Evolutionary conservation across 2,888 invertebrate genomes (phyloP), one percentile per base, ranked within the genome.

Genomic region (Clostera curtula): DNA sequence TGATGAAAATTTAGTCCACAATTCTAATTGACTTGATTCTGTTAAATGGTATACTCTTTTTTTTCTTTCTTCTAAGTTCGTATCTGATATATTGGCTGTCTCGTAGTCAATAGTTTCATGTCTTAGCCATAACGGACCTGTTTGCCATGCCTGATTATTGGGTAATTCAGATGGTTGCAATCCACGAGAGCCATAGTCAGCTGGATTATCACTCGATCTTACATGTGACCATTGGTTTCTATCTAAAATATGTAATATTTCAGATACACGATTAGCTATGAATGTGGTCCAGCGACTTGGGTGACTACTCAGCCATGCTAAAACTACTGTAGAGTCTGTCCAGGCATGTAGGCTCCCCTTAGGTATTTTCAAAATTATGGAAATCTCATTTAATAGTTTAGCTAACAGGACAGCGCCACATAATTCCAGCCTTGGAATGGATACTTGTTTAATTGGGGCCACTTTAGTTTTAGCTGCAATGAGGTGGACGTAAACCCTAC

Each of bases 111-210:
- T 20, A 5, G 1, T 19, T 3, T 27, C 15, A 2, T 19, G 7
- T 19, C 21, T 17, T 1, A 27, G 15, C 9, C 22, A 34, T 11
- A 18, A 9, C 8, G 36, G 41, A 6, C 38, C 36, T 1, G 15
- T 14, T 6, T 29, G 25, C 36, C 38, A 38, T 7, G 34, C 3
- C 8, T 12, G 3, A 17, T 25, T 13, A 2, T 12, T 9, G 5
- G 23, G 4, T 8, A 26, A 29, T 20, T 12, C 12, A 16, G 23
- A 22, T 2, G 29, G 19, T 13, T 26, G 6, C 10, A 35, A n/a
- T n/a, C 37, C 37, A 15, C 41, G 13, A 1, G 41, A 34, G 2
- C 36, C 38, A 4, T 28, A 29, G 17, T 41, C 41, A 4, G 38
- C 41, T n/a, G n/a, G n/a, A n/a, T n/a, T n/a, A n/a, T n/a, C n/a